Base-by-base conservation (phyloP, 2,888 invertebrate genomes). In the Prenolepis imparis region DNA sequence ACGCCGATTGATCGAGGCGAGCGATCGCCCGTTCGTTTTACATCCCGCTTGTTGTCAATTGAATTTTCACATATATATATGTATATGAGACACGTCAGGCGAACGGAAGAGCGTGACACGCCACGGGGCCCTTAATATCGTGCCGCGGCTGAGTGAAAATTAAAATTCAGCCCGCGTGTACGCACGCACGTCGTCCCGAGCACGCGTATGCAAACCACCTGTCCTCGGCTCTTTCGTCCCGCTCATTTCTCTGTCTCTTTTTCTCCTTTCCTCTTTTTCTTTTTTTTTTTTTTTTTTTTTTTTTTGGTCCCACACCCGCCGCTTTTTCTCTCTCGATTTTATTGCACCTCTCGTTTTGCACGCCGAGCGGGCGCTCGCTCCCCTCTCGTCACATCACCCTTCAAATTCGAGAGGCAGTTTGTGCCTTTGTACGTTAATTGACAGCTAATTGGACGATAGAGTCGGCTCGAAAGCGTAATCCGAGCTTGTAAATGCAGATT, bases 131-230 rank as follows among this genome's bases (percentile, higher is more conserved):
- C 67, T 77, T 67, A 32, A 61, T 32, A 12, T 67, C 67, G 39
- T 6, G 28, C 44, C 85, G 81, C 80, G 84, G 72, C 84, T 85
- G 90, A 92, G 91, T 89, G 90, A 91, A 93, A 93, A 92, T 93
- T 93, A 91, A 93, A 91, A 93, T 93, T 92, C 93, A 92, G 87
- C 82, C 83, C 83, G 91, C 93, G 92, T 91, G 88, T 84, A 85
- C 66, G 77, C 91, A 88, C 68, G 84, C 87, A 88, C 89, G 88
- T 86, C 89, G 88, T 87, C 87, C 86, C 70, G 85, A 89, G 85
- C 89, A 89, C 89, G 90, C 88, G 88, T 90, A 91, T 93, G 93
- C 93, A 93, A 89, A 93, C 92, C 92, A 92, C 93, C 91, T 92
- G 92, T 92, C 91, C 86, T 85, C 86, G 9, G 44, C 80, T 85